Percentiles rank a stretch among this genome's conserved stretches.
These are phyloP conservation scores for Drosophila pseudotakahashii DNA, from an alignment of 2,888 invertebrate species.

Conservation along the genomic window DNA sequence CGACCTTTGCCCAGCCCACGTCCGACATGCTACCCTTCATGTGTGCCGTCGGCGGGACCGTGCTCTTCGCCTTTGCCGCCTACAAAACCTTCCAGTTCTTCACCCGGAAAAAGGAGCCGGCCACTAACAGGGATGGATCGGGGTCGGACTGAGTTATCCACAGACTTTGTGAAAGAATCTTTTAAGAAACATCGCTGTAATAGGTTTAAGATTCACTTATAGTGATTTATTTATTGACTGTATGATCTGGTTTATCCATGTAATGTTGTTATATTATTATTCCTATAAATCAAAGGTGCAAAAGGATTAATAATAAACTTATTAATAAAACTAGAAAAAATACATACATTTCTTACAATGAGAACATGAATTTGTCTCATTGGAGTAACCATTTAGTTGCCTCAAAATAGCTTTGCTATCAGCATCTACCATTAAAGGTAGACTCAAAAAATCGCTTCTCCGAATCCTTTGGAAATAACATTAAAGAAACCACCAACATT, in stretches of 20 bases:
- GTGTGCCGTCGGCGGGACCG: slow-evolving; percentile 63
- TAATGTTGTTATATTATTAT: not conserved
- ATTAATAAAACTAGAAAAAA: too few species aligned
- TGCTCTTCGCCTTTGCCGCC: slow-evolving; percentile 64
- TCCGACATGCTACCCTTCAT: slow-evolving; percentile 66
- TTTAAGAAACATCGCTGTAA: not conserved
- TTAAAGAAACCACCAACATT: too few species aligned
- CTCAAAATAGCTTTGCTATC: too few species aligned
- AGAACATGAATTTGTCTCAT: too few species aligned
- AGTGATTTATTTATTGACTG: not conserved
- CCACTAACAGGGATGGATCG: slow-evolving; percentile 38
- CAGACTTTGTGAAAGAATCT: not conserved
- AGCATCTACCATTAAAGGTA: too few species aligned
- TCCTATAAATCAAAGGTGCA: not conserved
- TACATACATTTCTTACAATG: too few species aligned
- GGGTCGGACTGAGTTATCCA: slow-evolving; percentile 38
- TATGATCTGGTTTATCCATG: not conserved
- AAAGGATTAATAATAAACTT: too few species aligned
- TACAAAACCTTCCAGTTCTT: slow-evolving; percentile 65
- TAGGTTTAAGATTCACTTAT: not conserved
- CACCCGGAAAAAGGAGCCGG: slow-evolving; percentile 54
- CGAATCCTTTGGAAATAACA: too few species aligned
- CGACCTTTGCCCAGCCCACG: slow-evolving; percentile 40
- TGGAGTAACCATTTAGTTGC: too few species aligned
- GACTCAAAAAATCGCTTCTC: too few species aligned